A percentile compares a stretch with the other conserved stretches of the same genome.
Conservation (phyloP, 2,113 vertebrate species). For the Tor tambroides region DNA sequence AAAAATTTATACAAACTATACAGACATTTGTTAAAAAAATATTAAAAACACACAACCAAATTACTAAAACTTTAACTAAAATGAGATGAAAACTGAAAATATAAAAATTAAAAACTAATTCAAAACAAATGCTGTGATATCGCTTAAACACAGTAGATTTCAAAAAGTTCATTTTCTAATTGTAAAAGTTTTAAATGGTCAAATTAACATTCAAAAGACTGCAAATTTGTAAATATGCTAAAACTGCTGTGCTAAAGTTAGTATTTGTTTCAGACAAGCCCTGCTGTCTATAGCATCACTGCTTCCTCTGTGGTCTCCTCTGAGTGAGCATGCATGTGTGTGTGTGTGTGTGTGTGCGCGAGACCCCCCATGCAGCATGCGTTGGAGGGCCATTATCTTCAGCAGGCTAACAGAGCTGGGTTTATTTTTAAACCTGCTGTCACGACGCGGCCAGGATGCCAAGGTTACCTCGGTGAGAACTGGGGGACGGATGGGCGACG, state of each 20-base stretch:
- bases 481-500: slow-evolving; percentile 58
- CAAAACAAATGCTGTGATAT: background rate
- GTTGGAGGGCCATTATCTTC: slow-evolving; percentile 73
- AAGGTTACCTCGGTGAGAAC: slow-evolving; percentile 76
- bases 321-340: background rate
- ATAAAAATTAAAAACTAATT: background rate
- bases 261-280: background rate
- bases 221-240: background rate
- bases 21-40: background rate
- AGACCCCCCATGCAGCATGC: slow-evolving; percentile 71
- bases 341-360: slow-evolving; percentile 53
- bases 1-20: background rate
- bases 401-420: slow-evolving; percentile 71
- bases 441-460: slow-evolving; percentile 72
- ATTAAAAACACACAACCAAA: background rate
- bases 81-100: background rate
- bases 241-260: background rate
- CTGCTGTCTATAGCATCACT: background rate
- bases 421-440: slow-evolving; percentile 83
- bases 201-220: background rate
- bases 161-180: background rate
- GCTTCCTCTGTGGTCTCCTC: background rate
- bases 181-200: background rate
- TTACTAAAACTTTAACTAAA: background rate
- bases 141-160: background rate